Conservation (phyloP, 2,113 vertebrate species). For the Nanger granti region DNA sequence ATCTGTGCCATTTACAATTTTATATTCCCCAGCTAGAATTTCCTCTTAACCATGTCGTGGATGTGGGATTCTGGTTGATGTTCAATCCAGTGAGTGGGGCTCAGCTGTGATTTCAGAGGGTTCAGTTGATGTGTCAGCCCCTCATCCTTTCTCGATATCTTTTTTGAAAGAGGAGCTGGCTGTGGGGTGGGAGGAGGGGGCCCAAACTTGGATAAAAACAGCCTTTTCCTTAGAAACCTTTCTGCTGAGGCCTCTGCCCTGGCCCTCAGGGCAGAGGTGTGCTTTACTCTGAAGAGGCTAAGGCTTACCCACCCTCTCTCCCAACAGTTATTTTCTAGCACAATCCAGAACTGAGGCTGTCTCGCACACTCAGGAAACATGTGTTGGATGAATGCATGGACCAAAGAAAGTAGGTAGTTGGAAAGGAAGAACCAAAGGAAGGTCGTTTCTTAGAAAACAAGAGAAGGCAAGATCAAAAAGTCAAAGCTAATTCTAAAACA, state of each 20-base stretch:
- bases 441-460: background rate
- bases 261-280: background rate
- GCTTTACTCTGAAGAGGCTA: background rate
- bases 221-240: background rate
- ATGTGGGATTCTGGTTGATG: conserved; percentile 68
- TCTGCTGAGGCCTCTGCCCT: background rate
- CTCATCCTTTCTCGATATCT: conserved; percentile 19
- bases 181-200: background rate
- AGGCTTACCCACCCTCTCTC: background rate
- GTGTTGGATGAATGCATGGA: background rate
- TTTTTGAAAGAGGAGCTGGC: conserved; percentile 17
- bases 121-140: conserved; percentile 32
- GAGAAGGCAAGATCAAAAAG: background rate
- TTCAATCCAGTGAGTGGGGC: conserved; percentile 50
- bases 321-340: background rate
- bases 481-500: background rate
- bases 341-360: background rate
- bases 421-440: background rate
- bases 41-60: conserved; percentile 72
- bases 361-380: background rate
- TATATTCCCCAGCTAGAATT: conserved; percentile 82
- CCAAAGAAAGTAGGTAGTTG: background rate
- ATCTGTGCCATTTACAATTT: conserved; percentile 83
- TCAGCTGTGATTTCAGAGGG: conserved; percentile 59
- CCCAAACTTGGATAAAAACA: background rate